phyloP scores from a whole-genome alignment of 2,888 invertebrate genomes.

The Therioaphis trifolii region DNA sequence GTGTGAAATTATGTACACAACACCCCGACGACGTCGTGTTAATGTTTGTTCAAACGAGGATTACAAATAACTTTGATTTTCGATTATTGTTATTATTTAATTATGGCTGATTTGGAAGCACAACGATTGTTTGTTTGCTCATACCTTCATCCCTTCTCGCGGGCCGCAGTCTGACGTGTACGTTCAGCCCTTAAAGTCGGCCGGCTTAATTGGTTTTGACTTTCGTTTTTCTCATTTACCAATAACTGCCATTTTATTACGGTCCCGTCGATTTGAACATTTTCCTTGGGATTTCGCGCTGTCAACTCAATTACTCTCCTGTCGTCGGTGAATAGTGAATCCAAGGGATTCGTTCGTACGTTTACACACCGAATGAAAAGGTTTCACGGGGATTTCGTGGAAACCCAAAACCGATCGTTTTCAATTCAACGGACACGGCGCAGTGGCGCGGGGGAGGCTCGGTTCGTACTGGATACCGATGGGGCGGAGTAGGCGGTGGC shows the following conservation, averaged over 20 bases:
- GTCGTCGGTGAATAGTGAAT: conserved; percentile 34
- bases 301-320: conserved; percentile 60
- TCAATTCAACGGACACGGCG: conserved; percentile 42
- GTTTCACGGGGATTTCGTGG: conserved; percentile 45
- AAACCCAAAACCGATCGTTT: conserved; percentile 45
- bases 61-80: not conserved
- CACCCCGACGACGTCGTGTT: too few relatives aligned
- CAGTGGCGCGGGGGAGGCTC: not conserved
- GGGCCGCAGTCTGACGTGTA: not conserved
- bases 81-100: not conserved
- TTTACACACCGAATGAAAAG: conserved; percentile 37
- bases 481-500: not conserved
- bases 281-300: conserved; percentile 52
- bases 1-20: too few relatives aligned
- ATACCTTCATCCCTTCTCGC: not conserved
- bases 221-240: conserved; percentile 57
- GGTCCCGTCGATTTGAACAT: conserved; percentile 48
- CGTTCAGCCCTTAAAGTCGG: conserved; percentile 21
- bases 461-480: not conserved
- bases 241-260: conserved; percentile 60
- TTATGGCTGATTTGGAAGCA: not conserved
- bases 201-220: conserved; percentile 61
- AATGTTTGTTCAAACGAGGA: not conserved
- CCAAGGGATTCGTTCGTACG: conserved; percentile 30
- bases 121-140: not conserved